Evolutionary conservation across 2,888 invertebrate genomes (phyloP).

Genomic region (Tetragonula carbonaria): DNA sequence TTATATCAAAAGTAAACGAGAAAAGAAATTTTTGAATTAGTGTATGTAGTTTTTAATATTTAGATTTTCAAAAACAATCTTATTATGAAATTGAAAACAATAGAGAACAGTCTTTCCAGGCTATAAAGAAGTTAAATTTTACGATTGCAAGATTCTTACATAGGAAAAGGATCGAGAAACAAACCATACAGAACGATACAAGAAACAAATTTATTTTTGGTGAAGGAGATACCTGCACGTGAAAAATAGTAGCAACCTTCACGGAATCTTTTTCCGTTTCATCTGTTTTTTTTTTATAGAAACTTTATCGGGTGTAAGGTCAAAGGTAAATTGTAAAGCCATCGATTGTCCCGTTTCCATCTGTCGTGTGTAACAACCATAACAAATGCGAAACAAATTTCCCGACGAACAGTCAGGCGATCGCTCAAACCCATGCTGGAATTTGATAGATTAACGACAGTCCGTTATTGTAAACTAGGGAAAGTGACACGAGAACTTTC

Average conservation of each 20-base stretch:
- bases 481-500: not conserved
- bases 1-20: too few relatives aligned
- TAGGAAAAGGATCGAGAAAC: not conserved
- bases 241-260: conserved; percentile 2
- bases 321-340: conserved; percentile 33
- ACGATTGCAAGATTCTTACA: not conserved
- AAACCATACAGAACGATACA: not conserved
- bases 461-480: not conserved
- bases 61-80: too few relatives aligned
- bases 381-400: conserved; percentile 1
- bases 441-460: not conserved
- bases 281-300: conserved; percentile 6
- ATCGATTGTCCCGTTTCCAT: conserved; percentile 34
- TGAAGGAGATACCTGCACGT: not conserved
- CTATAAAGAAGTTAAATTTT: not conserved
- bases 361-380: conserved; percentile 22
- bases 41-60: too few relatives aligned
- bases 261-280: conserved; percentile 19
- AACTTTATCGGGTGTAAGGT: conserved; percentile 29
- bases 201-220: not conserved
- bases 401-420: not conserved
- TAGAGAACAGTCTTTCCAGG: not conserved
- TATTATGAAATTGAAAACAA: not conserved
- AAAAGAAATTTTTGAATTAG: too few relatives aligned
- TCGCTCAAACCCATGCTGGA: not conserved